Evolutionary conservation across 2,888 invertebrate species (phyloP), one percentile per base, ranked within the genome.

Genomic region (Mimachlamys varia): DNA sequence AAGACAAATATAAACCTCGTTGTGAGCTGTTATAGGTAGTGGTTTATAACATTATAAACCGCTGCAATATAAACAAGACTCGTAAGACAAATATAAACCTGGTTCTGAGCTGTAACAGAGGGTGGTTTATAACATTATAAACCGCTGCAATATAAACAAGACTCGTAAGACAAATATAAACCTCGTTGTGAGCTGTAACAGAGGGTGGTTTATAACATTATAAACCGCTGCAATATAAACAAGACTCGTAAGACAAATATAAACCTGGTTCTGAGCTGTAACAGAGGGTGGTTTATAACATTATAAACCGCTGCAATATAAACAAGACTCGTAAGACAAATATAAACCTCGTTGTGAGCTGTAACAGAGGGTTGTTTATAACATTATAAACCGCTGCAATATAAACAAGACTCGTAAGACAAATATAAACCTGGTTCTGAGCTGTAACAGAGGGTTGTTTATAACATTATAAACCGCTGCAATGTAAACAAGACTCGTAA

Each of bases 31-130:
- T 5, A 44, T 7, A 44, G 44, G 7, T 44, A 5, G 44, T 5
- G 3, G 44, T n/a, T n/a, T n/a, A n/a, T n/a, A n/a, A n/a, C 98
- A 99, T 99, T 94, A 99, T 99, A 97, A 99, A 99, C 92, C 99
- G 98, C 97, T 98, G 96, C 44, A 96, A 96, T 89, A 58, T 90
- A 89, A 89, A 22, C 17, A 76, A 33, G 58, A 4, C 58, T 53
- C 13, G 15, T 17, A 53, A 44, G 44, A 44, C 4, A 44, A 44
- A 44, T 44, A 5, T 5, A 44, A 44, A 44, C 44, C 44, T 44
- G 3, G 7, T 44, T 44, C 44, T 44, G 44, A 44, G 44, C 44
- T 44, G 44, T 44, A 44, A 44, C 44, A 44, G 44, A n/a, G n/a
- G n/a, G 7, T 44, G 3, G 44, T 5, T 44, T n/a, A n/a, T n/a